Evolutionary conservation across 2,797 vertebrate genomes (phyloP), one percentile per base, ranked within the genome.

Genomic region (Tinamus major): DNA sequence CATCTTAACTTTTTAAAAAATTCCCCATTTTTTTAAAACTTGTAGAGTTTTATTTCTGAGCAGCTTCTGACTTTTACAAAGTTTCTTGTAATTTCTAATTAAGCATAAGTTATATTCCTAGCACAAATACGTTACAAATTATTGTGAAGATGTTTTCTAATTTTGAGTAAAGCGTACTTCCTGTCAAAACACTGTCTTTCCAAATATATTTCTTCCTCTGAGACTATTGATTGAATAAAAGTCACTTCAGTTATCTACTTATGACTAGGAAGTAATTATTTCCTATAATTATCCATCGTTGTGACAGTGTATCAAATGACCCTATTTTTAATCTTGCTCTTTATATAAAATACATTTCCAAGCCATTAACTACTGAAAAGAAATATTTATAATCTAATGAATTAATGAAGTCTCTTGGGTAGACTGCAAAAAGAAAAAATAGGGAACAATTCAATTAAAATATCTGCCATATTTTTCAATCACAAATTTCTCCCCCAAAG

Each of bases 201-300:
- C 74, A 67, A 81, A 89, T 46, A 20, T 56, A 37, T 68, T 90
- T 79, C 39, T 78, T 42, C 37, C 90, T 84, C 61, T 82, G 61
- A 24, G 85, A 2, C 26, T 88, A 53, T 49, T 86, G 65, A 80
- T 55, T 94, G 56, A 48, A 76, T 94, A 59, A 48, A 76, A 92
- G 46, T 79, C 75, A 48, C 49, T 79, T 91, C 48, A 79, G 23
- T 69, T 90, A 62, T 63, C 87, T 92, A n/a, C 17, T 91, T 79
- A 71, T 29, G 0, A 24, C 46, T 87, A 72, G 77, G 75, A 92
- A 90, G 69, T 69, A 87, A 74, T 70, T 74, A 39, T n/a, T 56
- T 59, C 92, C 82, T 91, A 46, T 91, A 92, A 92, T 67, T 93
- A 91, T 31, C 48, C 42, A 44, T 44, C 74, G 18, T 37, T 87